Evolutionary conservation across 2,888 invertebrate genomes (phyloP).

Genomic region (Ptychoptera albimana): DNA sequence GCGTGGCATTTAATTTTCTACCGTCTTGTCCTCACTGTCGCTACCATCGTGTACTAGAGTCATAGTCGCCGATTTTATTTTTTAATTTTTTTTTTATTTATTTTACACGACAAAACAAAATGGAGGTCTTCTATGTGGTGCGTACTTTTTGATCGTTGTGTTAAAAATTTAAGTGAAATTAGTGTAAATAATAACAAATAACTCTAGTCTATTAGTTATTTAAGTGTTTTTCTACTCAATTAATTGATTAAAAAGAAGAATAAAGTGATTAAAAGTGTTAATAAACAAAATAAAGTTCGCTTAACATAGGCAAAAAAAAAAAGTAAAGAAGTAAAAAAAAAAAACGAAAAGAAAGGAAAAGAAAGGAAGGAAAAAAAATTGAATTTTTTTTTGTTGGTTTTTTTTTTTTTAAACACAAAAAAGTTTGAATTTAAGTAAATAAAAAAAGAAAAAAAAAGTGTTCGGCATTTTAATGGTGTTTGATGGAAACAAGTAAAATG

Average conservation of each 20-base stretch:
- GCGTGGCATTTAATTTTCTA: no score
- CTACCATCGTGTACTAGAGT: not conserved
- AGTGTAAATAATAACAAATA: slow-evolving; percentile 9
- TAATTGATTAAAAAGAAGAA: not conserved
- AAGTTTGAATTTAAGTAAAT: no score
- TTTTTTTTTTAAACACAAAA: not conserved
- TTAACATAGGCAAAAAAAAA: slow-evolving; percentile 7
- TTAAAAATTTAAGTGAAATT: slow-evolving; percentile 2
- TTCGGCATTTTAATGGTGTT: slow-evolving; percentile 23
- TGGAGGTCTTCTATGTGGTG: slow-evolving; percentile 33
- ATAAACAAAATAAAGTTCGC: not conserved
- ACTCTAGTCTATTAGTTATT: slow-evolving; percentile 9
- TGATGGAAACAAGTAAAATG: slow-evolving; percentile 14
- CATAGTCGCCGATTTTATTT: slow-evolving; percentile 3
- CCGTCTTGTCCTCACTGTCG: no score
- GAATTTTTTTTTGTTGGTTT: slow-evolving; percentile 2
- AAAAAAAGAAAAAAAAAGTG: slow-evolving; percentile 18
- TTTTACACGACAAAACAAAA: slow-evolving; percentile 23
- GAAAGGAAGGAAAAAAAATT: not conserved
- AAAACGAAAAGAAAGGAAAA: slow-evolving; percentile 5
- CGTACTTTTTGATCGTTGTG: slow-evolving; percentile 24
- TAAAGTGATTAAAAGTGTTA: not conserved
- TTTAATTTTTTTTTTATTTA: slow-evolving; percentile 2
- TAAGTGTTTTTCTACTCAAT: not conserved
- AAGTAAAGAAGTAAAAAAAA: slow-evolving; percentile 4